Evolutionary conservation across 2,113 vertebrate species (phyloP).

Genomic region (Tetrax tetrax): DNA sequence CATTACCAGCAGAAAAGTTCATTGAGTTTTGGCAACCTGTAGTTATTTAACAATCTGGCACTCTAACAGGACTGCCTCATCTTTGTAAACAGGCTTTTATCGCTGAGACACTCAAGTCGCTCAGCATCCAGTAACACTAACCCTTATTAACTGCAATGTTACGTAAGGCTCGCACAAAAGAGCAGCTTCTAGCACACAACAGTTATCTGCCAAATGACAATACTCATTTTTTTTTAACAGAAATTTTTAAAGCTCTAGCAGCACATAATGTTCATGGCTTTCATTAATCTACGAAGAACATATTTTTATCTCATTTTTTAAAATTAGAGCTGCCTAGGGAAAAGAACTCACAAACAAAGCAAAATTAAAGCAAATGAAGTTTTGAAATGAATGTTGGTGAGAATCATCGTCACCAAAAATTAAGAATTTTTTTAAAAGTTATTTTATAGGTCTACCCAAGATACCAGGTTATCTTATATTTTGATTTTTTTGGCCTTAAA

Average conservation of each 20-base stretch:
- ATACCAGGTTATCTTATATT: background rate
- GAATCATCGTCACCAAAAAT: background rate
- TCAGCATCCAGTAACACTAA: background rate
- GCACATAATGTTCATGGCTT: background rate
- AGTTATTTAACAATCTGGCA: conserved; percentile 45
- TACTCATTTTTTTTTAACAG: background rate
- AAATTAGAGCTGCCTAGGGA: background rate
- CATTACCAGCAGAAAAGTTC: conserved; percentile 43
- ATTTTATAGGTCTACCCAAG: background rate
- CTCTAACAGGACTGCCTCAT: background rate
- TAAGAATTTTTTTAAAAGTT: background rate
- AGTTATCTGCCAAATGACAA: background rate
- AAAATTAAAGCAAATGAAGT: background rate
- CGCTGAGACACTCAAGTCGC: conserved; percentile 34
- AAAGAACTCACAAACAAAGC: background rate
- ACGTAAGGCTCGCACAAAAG: background rate
- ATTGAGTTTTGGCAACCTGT: conserved; percentile 44
- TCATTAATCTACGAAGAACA: background rate
- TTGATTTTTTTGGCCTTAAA: background rate
- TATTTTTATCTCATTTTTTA: background rate
- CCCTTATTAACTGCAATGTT: conserved; percentile 25
- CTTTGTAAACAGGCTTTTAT: conserved; percentile 41
- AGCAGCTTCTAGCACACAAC: background rate
- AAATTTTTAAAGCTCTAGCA: background rate
- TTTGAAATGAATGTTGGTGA: background rate